phyloP scores from a whole-genome alignment of 2,113 vertebrate genomes.

The Mastomys coucha region DNA sequence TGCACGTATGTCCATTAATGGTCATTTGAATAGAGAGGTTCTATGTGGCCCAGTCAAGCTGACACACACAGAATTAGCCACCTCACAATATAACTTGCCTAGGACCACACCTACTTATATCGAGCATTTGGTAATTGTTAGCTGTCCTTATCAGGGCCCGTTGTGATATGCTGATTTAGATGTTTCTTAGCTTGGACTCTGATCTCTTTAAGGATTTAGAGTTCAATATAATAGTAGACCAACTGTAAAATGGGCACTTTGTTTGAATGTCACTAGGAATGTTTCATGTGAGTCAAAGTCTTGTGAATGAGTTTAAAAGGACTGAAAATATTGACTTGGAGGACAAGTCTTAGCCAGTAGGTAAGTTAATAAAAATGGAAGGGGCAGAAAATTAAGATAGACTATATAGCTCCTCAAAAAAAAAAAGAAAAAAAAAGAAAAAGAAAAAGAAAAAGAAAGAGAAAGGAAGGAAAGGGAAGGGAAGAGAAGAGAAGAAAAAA shows the following conservation, averaged over 20 bases:
- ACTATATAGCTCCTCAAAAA: neutral
- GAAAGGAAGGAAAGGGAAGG: neutral
- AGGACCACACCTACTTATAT: neutral
- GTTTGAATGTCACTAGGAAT: neutral
- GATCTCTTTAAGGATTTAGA: neutral
- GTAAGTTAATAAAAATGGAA: neutral
- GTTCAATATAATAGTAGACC: neutral
- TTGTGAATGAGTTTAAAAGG: neutral
- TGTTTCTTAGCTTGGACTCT: neutral
- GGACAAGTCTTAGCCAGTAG: neutral
- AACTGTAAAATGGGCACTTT: neutral
- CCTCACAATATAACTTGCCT: neutral
- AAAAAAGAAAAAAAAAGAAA: accelerated
- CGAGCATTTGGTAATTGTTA: neutral
- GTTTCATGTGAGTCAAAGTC: neutral
- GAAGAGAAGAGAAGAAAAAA: neutral
- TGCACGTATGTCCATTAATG: neutral
- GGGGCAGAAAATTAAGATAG: neutral
- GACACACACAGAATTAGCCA: neutral
- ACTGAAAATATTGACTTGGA: neutral
- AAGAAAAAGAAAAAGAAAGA: accelerated
- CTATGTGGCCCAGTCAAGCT: neutral
- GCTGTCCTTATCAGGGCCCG: neutral
- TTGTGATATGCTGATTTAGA: neutral
- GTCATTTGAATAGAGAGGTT: neutral